Percentiles rank a stretch among this genome's conserved stretches.
phyloP scores from a whole-genome alignment of 2,888 invertebrate species.

The Oscheius sp. region DNA sequence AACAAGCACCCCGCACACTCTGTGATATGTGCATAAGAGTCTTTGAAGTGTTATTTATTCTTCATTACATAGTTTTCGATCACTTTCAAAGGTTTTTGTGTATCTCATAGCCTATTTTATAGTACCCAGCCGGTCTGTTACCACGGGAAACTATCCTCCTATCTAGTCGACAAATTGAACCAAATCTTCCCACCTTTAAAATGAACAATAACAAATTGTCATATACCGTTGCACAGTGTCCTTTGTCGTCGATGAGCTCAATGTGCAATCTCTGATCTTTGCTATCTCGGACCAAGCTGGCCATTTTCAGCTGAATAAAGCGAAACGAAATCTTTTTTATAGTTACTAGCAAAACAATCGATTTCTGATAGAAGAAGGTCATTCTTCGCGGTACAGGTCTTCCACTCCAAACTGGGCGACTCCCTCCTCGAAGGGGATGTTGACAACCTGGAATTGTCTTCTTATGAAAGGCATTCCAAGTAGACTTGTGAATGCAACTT shows the following conservation, averaged over 20 bases:
- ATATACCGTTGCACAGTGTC: constrained; percentile 12
- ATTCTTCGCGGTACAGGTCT: constrained; percentile 71
- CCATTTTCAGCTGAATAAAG: constrained; percentile 25
- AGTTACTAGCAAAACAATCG: constrained; percentile 6
- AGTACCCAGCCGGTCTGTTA: constrained; percentile 15
- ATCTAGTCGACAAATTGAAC: background rate
- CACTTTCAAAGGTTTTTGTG: constrained; percentile 17
- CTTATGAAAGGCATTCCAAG: background rate
- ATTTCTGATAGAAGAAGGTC: constrained; percentile 31
- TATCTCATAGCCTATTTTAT: background rate
- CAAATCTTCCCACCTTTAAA: no score
- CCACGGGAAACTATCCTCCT: constrained; percentile 19
- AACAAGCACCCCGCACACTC: constrained; percentile 25
- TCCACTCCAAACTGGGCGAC: constrained; percentile 70
- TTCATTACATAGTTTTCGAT: background rate
- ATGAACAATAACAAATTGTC: background rate
- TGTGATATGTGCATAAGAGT: constrained; percentile 30
- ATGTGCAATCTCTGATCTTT: constrained; percentile 3
- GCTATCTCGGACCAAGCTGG: constrained; percentile 6
- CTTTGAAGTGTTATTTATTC: constrained; percentile 23
- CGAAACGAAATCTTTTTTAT: background rate
- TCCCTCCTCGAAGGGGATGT: constrained; percentile 72
- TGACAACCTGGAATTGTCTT: constrained; percentile 59
- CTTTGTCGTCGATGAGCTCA: constrained; percentile 21
- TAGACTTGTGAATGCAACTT: background rate